phyloP scores from a whole-genome alignment of 2,888 invertebrate genomes.

The Boloria selene region DNA sequence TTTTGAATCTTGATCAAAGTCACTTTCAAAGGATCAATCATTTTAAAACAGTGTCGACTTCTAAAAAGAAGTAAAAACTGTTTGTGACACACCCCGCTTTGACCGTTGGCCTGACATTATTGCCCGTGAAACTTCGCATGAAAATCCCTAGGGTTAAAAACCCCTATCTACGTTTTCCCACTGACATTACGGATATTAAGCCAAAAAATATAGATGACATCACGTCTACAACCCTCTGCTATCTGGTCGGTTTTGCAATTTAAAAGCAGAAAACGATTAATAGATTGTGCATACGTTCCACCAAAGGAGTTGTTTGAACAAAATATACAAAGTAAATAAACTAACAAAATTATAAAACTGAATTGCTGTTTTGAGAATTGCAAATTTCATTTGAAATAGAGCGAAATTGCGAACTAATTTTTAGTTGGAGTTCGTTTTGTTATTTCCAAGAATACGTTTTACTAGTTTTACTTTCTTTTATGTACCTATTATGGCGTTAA shows the following conservation, averaged over 20 bases:
- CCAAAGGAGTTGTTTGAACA: too few relatives aligned
- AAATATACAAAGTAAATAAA: too few relatives aligned
- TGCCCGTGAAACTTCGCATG: slow-evolving; percentile 17
- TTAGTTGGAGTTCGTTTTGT: too few relatives aligned
- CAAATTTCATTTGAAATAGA: too few relatives aligned
- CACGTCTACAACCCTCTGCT: slow-evolving; percentile 14
- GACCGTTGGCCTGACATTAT: slow-evolving; percentile 26
- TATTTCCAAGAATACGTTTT: too few relatives aligned
- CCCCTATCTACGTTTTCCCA: slow-evolving; percentile 18
- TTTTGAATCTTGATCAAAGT: slow-evolving; percentile 1
- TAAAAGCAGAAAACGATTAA: background rate
- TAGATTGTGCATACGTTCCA: too few relatives aligned
- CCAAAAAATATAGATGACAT: slow-evolving; percentile 20
- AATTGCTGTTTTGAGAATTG: too few relatives aligned
- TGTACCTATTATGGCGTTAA: too few relatives aligned
- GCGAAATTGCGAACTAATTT: too few relatives aligned
- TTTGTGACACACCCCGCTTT: slow-evolving; percentile 21
- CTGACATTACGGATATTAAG: slow-evolving; percentile 27
- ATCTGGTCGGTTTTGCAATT: background rate
- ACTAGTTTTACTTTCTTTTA: too few relatives aligned
- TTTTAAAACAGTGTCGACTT: slow-evolving; percentile 12
- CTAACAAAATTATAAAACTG: too few relatives aligned
- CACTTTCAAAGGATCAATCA: slow-evolving; percentile 13
- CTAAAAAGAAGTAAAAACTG: slow-evolving; percentile 10
- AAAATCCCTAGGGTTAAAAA: slow-evolving; percentile 19